Percentiles rank a stretch among this genome's conserved stretches.
phyloP scores from a whole-genome alignment of 2,888 invertebrate species.

The Catocala nupta region DNA sequence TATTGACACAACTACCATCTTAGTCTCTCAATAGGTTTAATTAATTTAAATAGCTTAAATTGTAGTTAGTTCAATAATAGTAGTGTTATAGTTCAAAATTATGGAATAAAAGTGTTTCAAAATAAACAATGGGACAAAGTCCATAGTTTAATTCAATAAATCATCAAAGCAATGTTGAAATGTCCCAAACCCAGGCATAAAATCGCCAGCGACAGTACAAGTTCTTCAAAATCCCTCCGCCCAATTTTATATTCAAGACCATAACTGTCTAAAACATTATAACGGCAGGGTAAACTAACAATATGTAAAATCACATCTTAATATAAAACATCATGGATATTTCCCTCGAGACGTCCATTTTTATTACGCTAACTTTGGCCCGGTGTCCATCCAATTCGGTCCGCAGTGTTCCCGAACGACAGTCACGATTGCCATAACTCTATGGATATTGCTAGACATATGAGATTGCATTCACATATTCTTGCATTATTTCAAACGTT shows the following conservation, averaged over 20 bases:
- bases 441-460: conserved; percentile 17
- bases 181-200: not conserved
- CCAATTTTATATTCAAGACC: not conserved
- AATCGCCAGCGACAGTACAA: not conserved
- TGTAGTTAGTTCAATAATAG: too few species aligned
- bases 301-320: conserved; percentile 50
- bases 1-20: too few species aligned
- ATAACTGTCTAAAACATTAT: conserved; percentile 12
- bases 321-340: conserved; percentile 63
- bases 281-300: conserved; percentile 12
- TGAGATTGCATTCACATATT: conserved; percentile 10
- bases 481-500: not conserved
- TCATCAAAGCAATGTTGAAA: too few species aligned
- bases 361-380: conserved; percentile 59
- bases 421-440: conserved; percentile 17
- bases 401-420: conserved; percentile 40
- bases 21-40: too few species aligned
- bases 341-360: conserved; percentile 68
- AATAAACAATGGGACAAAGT: too few species aligned
- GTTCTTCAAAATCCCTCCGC: not conserved
- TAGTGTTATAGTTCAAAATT: too few species aligned
- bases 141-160: too few species aligned
- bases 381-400: conserved; percentile 60
- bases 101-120: too few species aligned
- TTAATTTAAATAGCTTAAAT: too few species aligned